phyloP scores from a whole-genome alignment of 2,797 vertebrate species.

The Coregonus suidteri region DNA sequence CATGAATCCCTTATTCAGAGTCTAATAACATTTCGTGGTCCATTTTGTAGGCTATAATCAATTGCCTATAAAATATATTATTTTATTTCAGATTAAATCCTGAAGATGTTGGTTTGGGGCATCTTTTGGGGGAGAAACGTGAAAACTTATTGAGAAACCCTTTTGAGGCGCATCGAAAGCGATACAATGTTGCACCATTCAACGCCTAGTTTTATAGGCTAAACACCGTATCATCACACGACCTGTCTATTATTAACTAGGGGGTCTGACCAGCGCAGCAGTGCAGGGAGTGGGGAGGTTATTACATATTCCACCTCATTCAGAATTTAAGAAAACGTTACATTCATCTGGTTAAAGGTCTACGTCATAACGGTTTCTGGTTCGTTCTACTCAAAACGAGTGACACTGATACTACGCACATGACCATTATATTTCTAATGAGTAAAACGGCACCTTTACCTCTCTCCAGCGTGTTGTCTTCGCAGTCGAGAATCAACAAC shows the following conservation, averaged over 20 bases:
- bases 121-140: background rate
- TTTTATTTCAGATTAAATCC: background rate
- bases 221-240: background rate
- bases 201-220: background rate
- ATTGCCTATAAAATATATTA: background rate
- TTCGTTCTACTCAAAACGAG: background rate
- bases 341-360: background rate
- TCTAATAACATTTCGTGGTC: no score
- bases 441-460: conserved; percentile 69
- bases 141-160: background rate
- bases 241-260: conserved; percentile 38
- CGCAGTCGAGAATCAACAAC: conserved; percentile 64
- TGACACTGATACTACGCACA: background rate
- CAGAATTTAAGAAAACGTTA: background rate
- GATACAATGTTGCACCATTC: background rate
- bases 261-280: conserved; percentile 68
- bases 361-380: background rate
- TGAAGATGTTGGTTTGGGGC: background rate
- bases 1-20: no score
- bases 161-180: background rate
- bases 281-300: conserved; percentile 82
- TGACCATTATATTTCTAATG: conserved; percentile 37
- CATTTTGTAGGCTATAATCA: background rate
- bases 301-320: conserved; percentile 52
- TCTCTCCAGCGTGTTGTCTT: conserved; percentile 63